Base-by-base conservation (phyloP, 2,888 invertebrate genomes). In the Caenorhabditis sulstoni region DNA sequence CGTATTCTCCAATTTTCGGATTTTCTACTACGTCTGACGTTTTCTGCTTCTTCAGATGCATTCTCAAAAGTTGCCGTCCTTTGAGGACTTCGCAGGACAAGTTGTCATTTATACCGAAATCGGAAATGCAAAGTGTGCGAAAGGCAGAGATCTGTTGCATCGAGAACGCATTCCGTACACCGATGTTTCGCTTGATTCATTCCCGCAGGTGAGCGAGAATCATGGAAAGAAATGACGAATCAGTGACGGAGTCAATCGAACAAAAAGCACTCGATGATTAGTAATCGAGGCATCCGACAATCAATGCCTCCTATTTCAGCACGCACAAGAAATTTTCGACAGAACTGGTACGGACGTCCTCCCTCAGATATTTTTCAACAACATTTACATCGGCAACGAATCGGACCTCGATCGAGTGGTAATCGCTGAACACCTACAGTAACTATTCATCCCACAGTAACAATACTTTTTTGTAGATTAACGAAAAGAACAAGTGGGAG, bases 361-460 rank as follows among this genome's bases (percentile, higher is more conserved):
- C 8, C 91, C 91, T 0, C 91, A 91, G 80, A 90, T 91, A 29
- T 91, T 91, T 85, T 91, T 91, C 87, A 91, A 91, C 81, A 88
- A 87, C 39, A 82, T 82, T 22, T 90, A 91, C 75, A 87, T 91
- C 47, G 91, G 91, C 18, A 90, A 91, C 52, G 90, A 90, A 71
- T 89, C 89, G 14, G 90, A 91, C 29, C 84, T 91, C 2, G 88
- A 91, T 64, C 76, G 81, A 49, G 76, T 90, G 88, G 91, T 91
- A 76, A 79, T n/a, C n/a, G n/a, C n/a, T n/a, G n/a, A n/a, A n/a
- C n/a, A n/a, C 85, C 67, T 61, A 53, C 61, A 39, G n/a, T 11
- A 14, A 11, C 12, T 8, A 3, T 41, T 14, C 7, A 11, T 41
- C 2, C 41, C 41, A 41, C 41, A 4, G 53, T 61, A 47, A 47